These are phyloP conservation scores for Trialeurodes vaporariorum DNA, from an alignment of 1,140 invertebrate species.

Conservation along the genomic window DNA sequence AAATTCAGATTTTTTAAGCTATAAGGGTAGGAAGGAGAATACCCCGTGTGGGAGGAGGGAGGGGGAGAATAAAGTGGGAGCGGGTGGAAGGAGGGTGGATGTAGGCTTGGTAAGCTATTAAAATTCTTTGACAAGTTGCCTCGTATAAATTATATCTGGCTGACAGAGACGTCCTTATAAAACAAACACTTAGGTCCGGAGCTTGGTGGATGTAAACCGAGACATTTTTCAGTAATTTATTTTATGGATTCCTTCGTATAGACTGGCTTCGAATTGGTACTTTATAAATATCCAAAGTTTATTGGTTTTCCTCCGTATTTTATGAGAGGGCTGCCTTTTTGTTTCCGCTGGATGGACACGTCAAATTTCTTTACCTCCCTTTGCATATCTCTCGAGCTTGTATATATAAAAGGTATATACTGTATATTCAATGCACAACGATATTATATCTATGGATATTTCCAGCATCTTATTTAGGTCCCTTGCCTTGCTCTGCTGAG, in stretches of 20 bases:
- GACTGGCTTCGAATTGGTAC: neutral
- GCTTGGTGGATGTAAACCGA: neutral
- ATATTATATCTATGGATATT: neutral
- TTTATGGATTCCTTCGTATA: neutral
- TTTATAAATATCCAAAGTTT: slow-evolving; percentile 1
- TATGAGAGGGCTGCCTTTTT: neutral
- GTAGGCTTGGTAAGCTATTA: neutral
- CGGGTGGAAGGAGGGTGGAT: neutral
- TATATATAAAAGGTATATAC: neutral
- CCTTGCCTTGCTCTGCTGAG: neutral
- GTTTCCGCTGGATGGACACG: neutral
- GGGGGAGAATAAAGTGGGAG: too few species aligned
- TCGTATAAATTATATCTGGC: neutral
- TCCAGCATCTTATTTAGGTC: neutral
- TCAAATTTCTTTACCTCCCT: neutral
- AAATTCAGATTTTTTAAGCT: too few species aligned
- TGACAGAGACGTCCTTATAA: neutral
- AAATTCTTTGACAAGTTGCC: neutral
- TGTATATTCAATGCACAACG: neutral
- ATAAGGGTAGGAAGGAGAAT: too few species aligned
- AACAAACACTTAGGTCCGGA: neutral
- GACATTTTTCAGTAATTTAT: slow-evolving; percentile 1
- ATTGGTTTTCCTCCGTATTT: neutral
- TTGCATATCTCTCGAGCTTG: neutral
- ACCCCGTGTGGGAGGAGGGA: too few species aligned